phyloP scores from a whole-genome alignment of 2,113 vertebrate genomes.

The Montifringilla adamsi region DNA sequence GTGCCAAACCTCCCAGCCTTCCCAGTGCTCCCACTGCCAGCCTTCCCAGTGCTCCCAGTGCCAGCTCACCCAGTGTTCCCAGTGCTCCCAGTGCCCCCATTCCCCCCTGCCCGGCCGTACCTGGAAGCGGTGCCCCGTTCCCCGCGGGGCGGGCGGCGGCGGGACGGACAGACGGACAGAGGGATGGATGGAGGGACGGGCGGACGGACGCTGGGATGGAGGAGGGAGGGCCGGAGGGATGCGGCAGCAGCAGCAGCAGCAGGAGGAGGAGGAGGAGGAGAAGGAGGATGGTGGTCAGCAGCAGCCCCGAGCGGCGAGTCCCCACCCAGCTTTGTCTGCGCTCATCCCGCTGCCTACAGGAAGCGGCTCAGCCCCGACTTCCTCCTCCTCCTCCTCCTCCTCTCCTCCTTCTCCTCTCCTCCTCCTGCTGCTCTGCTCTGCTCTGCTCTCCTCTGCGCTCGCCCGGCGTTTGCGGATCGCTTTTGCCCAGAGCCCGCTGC shows the following conservation, averaged over 20 bases:
- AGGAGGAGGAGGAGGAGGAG: not conserved
- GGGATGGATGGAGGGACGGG: not conserved
- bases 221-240: not conserved
- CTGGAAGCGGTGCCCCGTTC: not conserved
- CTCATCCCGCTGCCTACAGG: constrained; percentile 64
- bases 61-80: not conserved
- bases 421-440: no score
- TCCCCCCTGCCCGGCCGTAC: not conserved
- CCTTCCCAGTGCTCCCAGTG: not conserved
- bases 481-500: not conserved
- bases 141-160: not conserved
- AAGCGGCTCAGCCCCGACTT: constrained; percentile 71
- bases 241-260: not conserved
- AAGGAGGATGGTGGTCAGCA: constrained; percentile 25
- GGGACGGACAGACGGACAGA: not conserved
- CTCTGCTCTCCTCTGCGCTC: not conserved
- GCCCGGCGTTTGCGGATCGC: not conserved
- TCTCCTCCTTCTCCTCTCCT: not conserved
- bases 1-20: no score
- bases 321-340: constrained; percentile 77
- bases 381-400: constrained; percentile 46
- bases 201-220: not conserved
- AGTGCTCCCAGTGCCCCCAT: not conserved
- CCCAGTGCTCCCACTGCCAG: not conserved
- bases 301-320: constrained; percentile 56